A percentile compares a stretch with the other conserved stretches of the same genome.
phyloP scores from a whole-genome alignment of 1,140 invertebrate species.

The Euwallacea fornicatus region DNA sequence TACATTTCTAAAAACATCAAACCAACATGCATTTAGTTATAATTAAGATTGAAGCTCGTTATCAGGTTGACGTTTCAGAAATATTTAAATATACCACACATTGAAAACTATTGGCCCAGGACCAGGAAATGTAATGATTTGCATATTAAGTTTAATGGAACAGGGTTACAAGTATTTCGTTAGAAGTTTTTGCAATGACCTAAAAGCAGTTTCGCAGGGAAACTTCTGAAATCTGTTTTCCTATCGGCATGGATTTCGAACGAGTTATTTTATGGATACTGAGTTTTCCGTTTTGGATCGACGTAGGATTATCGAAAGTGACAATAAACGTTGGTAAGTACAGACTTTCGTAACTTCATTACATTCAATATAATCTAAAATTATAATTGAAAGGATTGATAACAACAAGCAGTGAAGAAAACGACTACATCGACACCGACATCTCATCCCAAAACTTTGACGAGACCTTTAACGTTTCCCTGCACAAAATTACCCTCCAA shows the following conservation, averaged over 20 bases:
- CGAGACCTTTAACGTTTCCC: background rate
- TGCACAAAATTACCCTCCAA: background rate
- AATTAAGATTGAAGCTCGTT: background rate
- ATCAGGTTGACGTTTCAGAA: background rate
- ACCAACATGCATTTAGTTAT: background rate
- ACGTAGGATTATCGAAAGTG: background rate
- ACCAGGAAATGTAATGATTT: background rate
- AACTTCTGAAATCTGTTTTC: background rate
- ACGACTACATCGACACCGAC: background rate
- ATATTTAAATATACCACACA: background rate
- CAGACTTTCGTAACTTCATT: background rate
- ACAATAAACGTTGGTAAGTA: background rate
- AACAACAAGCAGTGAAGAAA: background rate
- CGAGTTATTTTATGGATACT: background rate
- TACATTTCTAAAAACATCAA: background rate
- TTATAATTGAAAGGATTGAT: background rate
- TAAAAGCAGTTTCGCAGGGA: background rate
- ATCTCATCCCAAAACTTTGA: background rate
- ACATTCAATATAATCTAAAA: background rate
- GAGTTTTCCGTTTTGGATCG: background rate
- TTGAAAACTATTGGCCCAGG: background rate
- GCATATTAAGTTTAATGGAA: background rate
- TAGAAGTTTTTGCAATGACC: background rate
- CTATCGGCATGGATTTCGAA: background rate
- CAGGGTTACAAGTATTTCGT: background rate